Conservation (phyloP, 2,797 vertebrate species). For the Catostomus latipinnis region DNA sequence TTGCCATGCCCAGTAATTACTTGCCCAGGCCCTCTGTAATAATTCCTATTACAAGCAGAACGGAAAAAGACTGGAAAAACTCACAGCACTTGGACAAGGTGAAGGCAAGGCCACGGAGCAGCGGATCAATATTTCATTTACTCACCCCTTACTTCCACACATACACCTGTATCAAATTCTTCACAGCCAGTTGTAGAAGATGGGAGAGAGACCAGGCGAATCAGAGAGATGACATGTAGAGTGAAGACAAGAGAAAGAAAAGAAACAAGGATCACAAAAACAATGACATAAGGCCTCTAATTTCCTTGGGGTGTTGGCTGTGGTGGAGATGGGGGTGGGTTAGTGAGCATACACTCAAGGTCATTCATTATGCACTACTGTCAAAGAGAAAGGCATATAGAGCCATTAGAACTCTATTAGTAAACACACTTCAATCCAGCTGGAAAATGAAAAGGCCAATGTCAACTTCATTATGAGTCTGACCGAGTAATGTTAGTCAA, state of each 20-base stretch:
- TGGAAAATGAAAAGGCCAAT: constrained; percentile 57
- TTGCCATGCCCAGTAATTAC: constrained; percentile 97
- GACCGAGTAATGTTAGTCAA: not conserved
- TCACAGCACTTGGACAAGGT: constrained; percentile 97
- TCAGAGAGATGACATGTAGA: constrained; percentile 22
- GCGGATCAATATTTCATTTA: constrained; percentile 99
- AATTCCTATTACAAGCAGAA: constrained; percentile 99
- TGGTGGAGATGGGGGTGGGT: constrained; percentile 54
- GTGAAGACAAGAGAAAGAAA: constrained; percentile 68
- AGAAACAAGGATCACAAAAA: constrained; percentile 93
- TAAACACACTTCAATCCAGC: constrained; percentile 78
- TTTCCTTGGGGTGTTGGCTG: constrained; percentile 94
- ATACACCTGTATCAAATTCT: constrained; percentile 95
- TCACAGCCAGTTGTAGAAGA: constrained; percentile 77
- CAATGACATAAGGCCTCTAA: constrained; percentile 84
- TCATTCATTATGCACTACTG: constrained; percentile 83
- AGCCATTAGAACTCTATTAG: constrained; percentile 81
- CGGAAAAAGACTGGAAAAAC: constrained; percentile 96
- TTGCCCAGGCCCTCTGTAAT: constrained; percentile 97
- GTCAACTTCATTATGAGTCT: constrained; percentile 25
- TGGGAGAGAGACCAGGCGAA: constrained; percentile 27
- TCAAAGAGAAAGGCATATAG: constrained; percentile 80
- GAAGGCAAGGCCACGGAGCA: constrained; percentile 98
- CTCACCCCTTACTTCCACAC: constrained; percentile 89
- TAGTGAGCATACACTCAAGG: constrained; percentile 72